A percentile compares a stretch with the other conserved stretches of the same genome.
These are phyloP conservation scores for Alloscopus bannaensis DNA, from an alignment of 2,888 invertebrate genomes.

Conservation along the genomic window DNA sequence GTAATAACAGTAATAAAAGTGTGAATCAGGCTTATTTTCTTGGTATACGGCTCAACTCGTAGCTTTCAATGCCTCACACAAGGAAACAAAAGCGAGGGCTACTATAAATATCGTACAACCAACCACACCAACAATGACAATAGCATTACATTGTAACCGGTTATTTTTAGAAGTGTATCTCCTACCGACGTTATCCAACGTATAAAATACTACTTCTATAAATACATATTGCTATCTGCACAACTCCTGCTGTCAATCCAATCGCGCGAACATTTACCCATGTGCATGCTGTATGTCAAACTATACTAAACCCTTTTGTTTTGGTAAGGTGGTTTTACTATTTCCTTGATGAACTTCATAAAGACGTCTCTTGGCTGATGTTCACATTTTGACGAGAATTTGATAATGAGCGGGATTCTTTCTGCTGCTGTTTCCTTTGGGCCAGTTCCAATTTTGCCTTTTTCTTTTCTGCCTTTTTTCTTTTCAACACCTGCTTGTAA, in stretches of 20 bases:
- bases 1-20: constrained; percentile 42
- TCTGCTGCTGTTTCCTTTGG: constrained; percentile 52
- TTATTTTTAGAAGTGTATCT: too few relatives aligned
- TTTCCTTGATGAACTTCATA: too few relatives aligned
- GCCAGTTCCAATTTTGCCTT: constrained; percentile 57
- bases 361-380: constrained; percentile 64
- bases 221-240: background rate
- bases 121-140: too few relatives aligned
- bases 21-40: constrained; percentile 46
- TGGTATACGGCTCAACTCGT: constrained; percentile 39
- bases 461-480: constrained; percentile 68
- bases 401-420: constrained; percentile 43
- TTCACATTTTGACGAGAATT: constrained; percentile 59
- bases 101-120: too few relatives aligned
- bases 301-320: too few relatives aligned
- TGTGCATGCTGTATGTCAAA: too few relatives aligned
- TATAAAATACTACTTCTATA: constrained; percentile 17
- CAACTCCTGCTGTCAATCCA: background rate
- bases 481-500: constrained; percentile 68
- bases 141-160: too few relatives aligned
- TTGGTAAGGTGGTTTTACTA: too few relatives aligned
- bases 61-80: background rate
- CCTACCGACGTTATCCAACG: background rate
- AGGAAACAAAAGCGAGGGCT: background rate
- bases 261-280: too few relatives aligned